Percentiles rank a stretch among this genome's conserved stretches.
phyloP scores from a whole-genome alignment of 2,888 invertebrate species.

The Bugula neritina region DNA sequence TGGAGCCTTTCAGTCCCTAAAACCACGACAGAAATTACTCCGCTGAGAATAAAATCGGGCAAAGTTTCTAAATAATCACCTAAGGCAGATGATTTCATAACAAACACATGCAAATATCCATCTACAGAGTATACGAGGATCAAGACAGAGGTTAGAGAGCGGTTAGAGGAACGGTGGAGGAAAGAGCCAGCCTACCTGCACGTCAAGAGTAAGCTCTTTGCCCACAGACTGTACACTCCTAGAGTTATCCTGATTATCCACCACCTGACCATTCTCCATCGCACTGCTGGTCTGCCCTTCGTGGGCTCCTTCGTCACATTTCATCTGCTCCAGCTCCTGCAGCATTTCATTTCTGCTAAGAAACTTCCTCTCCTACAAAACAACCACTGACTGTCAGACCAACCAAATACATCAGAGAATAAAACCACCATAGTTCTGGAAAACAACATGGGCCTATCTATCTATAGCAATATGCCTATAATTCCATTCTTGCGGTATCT shows the following conservation, averaged over 20 bases:
- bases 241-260: not conserved
- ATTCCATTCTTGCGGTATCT: too few species aligned
- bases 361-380: constrained; percentile 41
- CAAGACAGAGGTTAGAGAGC: too few species aligned
- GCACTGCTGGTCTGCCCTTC: not conserved
- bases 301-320: constrained; percentile 25
- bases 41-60: not conserved
- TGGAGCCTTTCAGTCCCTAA: too few species aligned
- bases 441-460: too few species aligned
- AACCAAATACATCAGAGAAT: not conserved
- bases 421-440: not conserved
- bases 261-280: not conserved
- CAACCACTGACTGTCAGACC: not conserved
- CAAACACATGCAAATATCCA: too few species aligned
- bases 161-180: too few species aligned
- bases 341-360: constrained; percentile 39
- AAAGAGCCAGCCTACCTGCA: too few species aligned
- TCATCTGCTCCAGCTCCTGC: constrained; percentile 36
- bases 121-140: too few species aligned
- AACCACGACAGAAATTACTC: not conserved
- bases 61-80: not conserved
- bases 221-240: not conserved
- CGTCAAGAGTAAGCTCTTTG: not conserved
- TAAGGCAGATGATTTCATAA: not conserved
- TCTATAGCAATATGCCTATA: too few species aligned